A percentile compares a stretch with the other conserved stretches of the same genome.
These are phyloP conservation scores for Acanthococcus lagerstroemiae DNA, from an alignment of 2,888 invertebrate species.

Conservation along the genomic window DNA sequence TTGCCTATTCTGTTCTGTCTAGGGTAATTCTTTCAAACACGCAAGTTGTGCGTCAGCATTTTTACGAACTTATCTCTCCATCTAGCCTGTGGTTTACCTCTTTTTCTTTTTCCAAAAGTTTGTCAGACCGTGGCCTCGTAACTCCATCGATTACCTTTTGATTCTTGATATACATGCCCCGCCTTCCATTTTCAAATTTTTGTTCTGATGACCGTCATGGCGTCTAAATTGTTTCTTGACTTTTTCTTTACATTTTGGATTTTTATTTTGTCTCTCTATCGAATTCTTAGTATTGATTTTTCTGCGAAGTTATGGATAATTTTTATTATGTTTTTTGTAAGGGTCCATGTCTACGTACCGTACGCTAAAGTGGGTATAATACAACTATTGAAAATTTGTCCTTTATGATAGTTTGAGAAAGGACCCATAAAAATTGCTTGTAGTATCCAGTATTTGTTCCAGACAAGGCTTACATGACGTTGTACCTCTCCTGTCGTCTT, in stretches of 20 bases:
- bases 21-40: too few relatives aligned
- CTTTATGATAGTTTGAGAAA: neutral
- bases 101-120: neutral
- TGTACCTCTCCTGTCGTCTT: too few relatives aligned
- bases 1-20: too few relatives aligned
- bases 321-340: neutral
- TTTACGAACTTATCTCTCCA: neutral
- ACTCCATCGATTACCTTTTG: neutral
- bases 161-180: neutral
- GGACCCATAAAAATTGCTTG: neutral
- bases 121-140: neutral
- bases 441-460: neutral
- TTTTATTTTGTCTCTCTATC: neutral
- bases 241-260: neutral
- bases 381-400: neutral
- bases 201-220: neutral
- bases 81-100: neutral
- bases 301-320: too few relatives aligned
- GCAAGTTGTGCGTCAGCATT: neutral
- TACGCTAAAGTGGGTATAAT: neutral
- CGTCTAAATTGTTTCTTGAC: too few relatives aligned
- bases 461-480: too few relatives aligned
- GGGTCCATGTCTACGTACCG: neutral
- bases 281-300: neutral
- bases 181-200: neutral